phyloP scores from a whole-genome alignment of 2,113 vertebrate species.

The Erythrolamprus reginae region DNA sequence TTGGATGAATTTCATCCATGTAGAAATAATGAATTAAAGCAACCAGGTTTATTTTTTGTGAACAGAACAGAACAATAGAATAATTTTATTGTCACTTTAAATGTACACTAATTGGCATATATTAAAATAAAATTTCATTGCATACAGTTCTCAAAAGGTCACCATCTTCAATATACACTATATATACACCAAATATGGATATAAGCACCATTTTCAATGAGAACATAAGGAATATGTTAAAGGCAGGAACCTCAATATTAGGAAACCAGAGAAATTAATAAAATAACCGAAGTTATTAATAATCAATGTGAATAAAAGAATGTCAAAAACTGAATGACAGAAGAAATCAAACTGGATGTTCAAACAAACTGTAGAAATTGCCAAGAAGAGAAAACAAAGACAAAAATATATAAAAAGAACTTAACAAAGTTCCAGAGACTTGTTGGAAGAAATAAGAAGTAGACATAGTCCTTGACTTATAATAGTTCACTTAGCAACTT shows the following conservation, averaged over 20 bases:
- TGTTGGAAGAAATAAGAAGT: not conserved
- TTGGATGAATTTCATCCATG: not conserved
- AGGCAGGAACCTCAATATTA: not conserved
- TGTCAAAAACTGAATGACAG: not conserved
- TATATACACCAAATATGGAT: no score
- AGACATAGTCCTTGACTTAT: no score
- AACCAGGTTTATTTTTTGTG: not conserved
- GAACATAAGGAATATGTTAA: not conserved
- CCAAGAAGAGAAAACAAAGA: not conserved
- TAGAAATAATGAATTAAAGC: not conserved
- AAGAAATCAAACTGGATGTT: not conserved
- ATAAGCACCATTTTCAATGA: not conserved
- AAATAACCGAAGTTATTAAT: not conserved
- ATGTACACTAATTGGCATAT: no score
- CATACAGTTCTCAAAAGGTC: no score
- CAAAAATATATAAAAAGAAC: not conserved
- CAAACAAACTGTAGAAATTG: not conserved
- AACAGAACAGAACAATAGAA: not conserved
- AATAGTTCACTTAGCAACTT: no score
- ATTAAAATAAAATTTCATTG: no score
- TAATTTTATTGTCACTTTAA: not conserved
- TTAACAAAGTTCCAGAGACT: not conserved
- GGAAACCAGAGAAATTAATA: not conserved
- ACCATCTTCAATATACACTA: no score
- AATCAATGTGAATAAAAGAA: not conserved